Evolutionary conservation across 2,797 vertebrate species (phyloP).

Genomic region (Rhabdomys pumilio): DNA sequence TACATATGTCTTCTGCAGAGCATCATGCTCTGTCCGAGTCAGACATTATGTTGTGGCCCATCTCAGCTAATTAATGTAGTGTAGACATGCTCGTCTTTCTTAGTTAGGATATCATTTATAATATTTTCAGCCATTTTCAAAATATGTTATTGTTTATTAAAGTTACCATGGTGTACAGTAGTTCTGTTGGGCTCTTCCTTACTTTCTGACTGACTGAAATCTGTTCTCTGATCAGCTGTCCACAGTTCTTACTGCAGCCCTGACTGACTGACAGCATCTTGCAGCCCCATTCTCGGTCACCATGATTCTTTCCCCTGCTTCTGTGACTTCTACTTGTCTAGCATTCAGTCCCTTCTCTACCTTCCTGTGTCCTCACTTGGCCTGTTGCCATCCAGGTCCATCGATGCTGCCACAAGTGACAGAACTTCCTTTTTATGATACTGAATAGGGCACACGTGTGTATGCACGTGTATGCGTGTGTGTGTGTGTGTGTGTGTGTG

Average conservation of each 20-base stretch:
- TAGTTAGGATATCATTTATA: not conserved
- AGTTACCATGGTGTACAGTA: not conserved
- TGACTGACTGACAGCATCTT: not conserved
- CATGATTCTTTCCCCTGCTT: not conserved
- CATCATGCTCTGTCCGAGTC: not conserved
- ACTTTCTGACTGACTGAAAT: not conserved
- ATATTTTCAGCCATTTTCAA: not conserved
- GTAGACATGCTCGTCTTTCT: not conserved
- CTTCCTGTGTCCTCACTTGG: not conserved
- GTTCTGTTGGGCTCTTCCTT: no score
- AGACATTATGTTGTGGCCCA: not conserved
- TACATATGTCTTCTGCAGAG: not conserved
- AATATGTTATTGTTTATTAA: not conserved
- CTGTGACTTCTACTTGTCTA: not conserved
- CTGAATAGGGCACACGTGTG: not conserved
- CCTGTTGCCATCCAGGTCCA: not conserved
- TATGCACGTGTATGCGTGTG: not conserved
- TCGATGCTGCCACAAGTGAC: not conserved
- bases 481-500: not conserved
- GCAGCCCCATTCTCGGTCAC: not conserved
- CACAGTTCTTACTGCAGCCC: fast-evolving
- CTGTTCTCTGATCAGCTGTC: not conserved
- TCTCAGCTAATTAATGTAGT: not conserved
- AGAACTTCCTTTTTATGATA: not conserved
- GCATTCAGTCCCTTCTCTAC: not conserved